These are phyloP conservation scores for Amazona guildingii DNA, from an alignment of 2,113 vertebrate species.

Conservation along the genomic window DNA sequence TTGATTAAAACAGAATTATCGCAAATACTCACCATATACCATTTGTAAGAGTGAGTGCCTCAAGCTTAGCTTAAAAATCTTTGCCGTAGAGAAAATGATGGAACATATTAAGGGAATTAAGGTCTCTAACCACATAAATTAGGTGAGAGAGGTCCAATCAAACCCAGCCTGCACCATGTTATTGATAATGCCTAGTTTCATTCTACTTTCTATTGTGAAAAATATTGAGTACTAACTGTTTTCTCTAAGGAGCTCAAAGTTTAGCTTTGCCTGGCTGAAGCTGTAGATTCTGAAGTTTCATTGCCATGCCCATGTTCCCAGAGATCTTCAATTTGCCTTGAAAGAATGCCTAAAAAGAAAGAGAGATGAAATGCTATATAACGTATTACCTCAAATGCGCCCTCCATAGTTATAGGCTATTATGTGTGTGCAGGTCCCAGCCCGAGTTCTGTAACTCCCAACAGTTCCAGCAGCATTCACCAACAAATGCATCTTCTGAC, in stretches of 20 bases:
- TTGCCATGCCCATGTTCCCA: slow-evolving; percentile 92
- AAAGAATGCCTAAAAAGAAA: slow-evolving; percentile 85
- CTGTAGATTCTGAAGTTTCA: slow-evolving; percentile 94
- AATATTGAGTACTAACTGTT: slow-evolving; percentile 35
- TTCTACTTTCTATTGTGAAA: slow-evolving; percentile 42
- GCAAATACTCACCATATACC: background rate
- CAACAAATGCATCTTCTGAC: background rate
- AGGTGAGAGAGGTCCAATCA: slow-evolving; percentile 40
- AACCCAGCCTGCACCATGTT: background rate
- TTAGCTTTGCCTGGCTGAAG: slow-evolving; percentile 86
- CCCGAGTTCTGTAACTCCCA: background rate
- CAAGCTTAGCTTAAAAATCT: slow-evolving; percentile 36
- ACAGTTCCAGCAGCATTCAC: background rate
- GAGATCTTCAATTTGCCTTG: slow-evolving; percentile 92
- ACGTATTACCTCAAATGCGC: background rate
- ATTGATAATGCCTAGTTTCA: slow-evolving; percentile 40
- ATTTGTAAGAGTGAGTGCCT: slow-evolving; percentile 53
- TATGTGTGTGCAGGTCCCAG: background rate
- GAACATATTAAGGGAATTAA: slow-evolving; percentile 30
- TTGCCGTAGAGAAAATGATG: slow-evolving; percentile 39
- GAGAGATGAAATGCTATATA: background rate
- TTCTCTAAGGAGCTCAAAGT: slow-evolving; percentile 77
- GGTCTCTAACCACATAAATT: slow-evolving; percentile 40
- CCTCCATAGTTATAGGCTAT: background rate
- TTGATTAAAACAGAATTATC: slow-evolving; percentile 39